Conservation (phyloP, 2,797 vertebrate species). For the Otolemur crassicaudatus region DNA sequence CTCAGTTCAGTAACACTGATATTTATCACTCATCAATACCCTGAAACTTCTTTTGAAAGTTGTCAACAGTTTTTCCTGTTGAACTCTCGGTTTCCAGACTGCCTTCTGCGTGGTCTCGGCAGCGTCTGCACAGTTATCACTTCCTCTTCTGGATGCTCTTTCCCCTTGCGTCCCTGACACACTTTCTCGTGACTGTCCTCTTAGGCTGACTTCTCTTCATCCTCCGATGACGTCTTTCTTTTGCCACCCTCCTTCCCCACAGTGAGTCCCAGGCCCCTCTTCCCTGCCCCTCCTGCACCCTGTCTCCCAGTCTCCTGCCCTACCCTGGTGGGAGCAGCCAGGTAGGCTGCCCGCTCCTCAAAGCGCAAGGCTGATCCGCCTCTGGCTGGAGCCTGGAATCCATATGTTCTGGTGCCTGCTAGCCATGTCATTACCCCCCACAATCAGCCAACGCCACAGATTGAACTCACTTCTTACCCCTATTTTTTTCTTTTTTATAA, state of each 20-base stretch:
- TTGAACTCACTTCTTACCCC: not conserved
- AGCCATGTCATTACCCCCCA: not conserved
- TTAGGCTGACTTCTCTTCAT: not conserved
- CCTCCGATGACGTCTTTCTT: not conserved
- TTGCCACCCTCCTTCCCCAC: not conserved
- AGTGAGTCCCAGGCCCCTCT: not conserved
- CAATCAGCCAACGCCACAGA: not conserved
- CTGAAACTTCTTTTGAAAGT: not conserved
- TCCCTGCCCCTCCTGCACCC: too few relatives aligned
- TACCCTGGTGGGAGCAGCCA: not conserved
- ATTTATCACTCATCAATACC: not conserved
- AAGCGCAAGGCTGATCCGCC: too few relatives aligned
- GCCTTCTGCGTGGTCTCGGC: not conserved
- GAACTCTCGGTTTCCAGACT: not conserved
- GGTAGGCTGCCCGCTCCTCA: not conserved
- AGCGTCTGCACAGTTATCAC: not conserved
- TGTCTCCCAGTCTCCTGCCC: not conserved
- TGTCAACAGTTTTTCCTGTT: not conserved
- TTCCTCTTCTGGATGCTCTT: not conserved
- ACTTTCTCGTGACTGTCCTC: not conserved
- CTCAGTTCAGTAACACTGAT: not conserved
- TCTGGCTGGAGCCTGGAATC: not conserved
- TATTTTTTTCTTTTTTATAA: not conserved
- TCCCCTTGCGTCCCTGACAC: not conserved
- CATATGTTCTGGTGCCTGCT: not conserved